Evolutionary conservation across 2,888 invertebrate genomes (phyloP).

Genomic region (Agriopis leucophaearia): DNA sequence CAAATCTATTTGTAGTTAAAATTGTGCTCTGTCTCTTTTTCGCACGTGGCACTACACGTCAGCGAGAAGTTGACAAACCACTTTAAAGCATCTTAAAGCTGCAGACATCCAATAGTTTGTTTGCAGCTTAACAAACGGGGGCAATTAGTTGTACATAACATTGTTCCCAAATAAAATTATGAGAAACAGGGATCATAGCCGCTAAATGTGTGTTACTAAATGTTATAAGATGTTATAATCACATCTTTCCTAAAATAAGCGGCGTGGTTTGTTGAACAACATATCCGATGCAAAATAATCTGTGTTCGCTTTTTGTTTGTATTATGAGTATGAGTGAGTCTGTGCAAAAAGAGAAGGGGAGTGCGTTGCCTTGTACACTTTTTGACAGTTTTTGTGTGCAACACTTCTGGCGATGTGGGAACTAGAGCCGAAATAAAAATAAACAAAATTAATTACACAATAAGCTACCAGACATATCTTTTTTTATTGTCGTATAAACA

Average conservation of each 20-base stretch:
- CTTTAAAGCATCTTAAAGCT: no score
- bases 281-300: background rate
- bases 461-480: no score
- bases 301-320: slow-evolving; percentile 28
- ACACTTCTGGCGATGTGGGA: no score
- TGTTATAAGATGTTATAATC: slow-evolving; percentile 20
- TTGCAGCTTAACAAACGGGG: no score
- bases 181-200: slow-evolving; percentile 36
- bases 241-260: slow-evolving; percentile 6
- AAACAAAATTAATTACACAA: no score
- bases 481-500: no score
- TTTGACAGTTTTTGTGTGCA: background rate
- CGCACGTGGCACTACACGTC: background rate
- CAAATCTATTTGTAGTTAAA: background rate
- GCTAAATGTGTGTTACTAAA: slow-evolving; percentile 34
- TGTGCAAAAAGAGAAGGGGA: background rate
- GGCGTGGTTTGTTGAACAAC: slow-evolving; percentile 11
- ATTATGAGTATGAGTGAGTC: background rate
- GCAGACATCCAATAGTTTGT: background rate
- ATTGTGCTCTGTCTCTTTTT: background rate
- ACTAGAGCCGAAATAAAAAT: no score
- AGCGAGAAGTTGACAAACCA: background rate
- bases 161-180: slow-evolving; percentile 28
- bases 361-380: background rate
- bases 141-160: background rate